Evolutionary conservation across 2,113 vertebrate species (phyloP).

Genomic region (Poeciliopsis prolifica): DNA sequence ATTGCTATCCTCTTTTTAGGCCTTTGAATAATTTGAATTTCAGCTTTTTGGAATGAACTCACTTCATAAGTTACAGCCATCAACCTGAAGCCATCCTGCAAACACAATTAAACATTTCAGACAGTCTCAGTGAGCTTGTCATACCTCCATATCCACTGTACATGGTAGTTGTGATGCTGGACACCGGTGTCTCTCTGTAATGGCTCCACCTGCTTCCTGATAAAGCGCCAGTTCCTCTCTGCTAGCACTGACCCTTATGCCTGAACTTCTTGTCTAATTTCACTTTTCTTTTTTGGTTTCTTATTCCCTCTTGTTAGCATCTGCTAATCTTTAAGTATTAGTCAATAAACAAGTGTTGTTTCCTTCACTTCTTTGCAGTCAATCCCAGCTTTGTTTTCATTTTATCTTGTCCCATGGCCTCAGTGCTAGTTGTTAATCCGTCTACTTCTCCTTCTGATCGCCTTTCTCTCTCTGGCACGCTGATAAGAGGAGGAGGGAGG

Average conservation of each 20-base stretch:
- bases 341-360: neutral
- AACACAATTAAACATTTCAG: constrained; percentile 42
- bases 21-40: no score
- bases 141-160: constrained; percentile 77
- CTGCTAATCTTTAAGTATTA: neutral
- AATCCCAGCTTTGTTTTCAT: neutral
- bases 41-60: no score
- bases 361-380: neutral
- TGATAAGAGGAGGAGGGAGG: constrained; percentile 37
- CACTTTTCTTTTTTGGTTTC: neutral
- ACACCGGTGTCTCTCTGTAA: neutral
- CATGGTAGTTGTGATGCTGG: constrained; percentile 46
- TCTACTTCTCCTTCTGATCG: constrained; percentile 28
- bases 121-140: neutral
- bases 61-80: constrained; percentile 27
- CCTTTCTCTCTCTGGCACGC: constrained; percentile 7
- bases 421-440: constrained; percentile 24
- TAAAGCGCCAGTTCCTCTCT: neutral
- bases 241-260: neutral
- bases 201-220: constrained; percentile 34
- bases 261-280: neutral
- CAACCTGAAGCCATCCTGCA: constrained; percentile 9
- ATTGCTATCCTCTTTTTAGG: neutral
- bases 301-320: neutral
- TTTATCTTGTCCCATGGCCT: constrained; percentile 31